Base-by-base conservation (phyloP, 30 jellyfish, hydroid and myxozoan species). In the Hydra vulgaris region DNA sequence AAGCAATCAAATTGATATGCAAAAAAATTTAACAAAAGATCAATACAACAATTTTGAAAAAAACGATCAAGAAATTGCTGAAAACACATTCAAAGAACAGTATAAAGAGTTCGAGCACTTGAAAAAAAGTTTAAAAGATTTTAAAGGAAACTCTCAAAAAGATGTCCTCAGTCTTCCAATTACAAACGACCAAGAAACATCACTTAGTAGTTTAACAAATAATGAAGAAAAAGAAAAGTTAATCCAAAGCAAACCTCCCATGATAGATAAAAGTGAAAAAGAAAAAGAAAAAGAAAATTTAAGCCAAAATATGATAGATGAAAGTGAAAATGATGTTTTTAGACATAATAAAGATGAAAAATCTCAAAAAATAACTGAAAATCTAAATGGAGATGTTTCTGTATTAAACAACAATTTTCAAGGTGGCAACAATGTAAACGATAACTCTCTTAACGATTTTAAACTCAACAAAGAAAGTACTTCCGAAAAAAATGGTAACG, bases 41-140 rank as follows among this genome's bases (percentile, higher is more conserved):
- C 87, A 80, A 22, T 80, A 80, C 52, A 27, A 66, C 40, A 52
- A 80, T 66, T 80, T 80, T 80, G 87, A 80, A 70, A 80, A 80
- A 80, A 80, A 21, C 3, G 72, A 66, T 8, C 69, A 21, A 26
- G 73, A 80, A 24, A 67, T 80, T 15, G 72, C 66, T 15, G 27
- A 25, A 12, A 27, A 80, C 5, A 27, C 70, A 53, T 80, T 19
- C 21, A 67, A 40, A 15, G 54, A 80, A 70, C 87, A 80, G 19
- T 80, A 80, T 52, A 70, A 80, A 25, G 87, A 70, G 3, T 80
- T 80, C 66, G 87, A 80, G 23, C 23, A 67, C 1, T 69, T 20
- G 12, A 73, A 73, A 20, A 73, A 73, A 20, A 68, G 75, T n/a
- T n/a, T n/a, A 15, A 68, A 5, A 8, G 75, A 68, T 5, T 12